phyloP scores from a whole-genome alignment of 2,888 invertebrate genomes.

The Ophion obscuratus region DNA sequence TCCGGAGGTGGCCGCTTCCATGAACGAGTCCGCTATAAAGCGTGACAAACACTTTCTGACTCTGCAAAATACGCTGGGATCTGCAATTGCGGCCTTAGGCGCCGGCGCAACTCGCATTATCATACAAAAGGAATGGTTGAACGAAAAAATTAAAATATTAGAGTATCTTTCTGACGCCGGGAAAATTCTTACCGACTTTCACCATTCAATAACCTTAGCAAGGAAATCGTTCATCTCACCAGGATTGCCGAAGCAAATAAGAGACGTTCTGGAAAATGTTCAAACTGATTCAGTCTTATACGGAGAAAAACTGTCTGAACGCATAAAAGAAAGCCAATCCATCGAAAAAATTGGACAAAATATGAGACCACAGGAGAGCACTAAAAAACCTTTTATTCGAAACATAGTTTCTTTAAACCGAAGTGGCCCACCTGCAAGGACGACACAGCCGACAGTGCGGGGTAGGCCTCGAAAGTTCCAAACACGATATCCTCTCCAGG shows the following conservation, averaged over 20 bases:
- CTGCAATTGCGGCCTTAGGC: no score
- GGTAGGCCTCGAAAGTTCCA: no score
- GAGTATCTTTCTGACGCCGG: neutral
- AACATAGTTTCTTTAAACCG: no score
- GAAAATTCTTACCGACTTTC: slow-evolving; percentile 33
- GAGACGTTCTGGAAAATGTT: slow-evolving; percentile 10
- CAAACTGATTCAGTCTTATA: slow-evolving; percentile 25
- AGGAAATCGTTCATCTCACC: no score
- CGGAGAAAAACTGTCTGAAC: slow-evolving; percentile 27
- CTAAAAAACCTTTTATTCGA: neutral
- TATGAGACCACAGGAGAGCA: slow-evolving; percentile 23
- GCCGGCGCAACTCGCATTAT: no score
- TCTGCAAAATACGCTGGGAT: slow-evolving; percentile 11
- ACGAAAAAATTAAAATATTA: slow-evolving; percentile 1
- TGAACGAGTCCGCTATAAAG: slow-evolving; percentile 31
- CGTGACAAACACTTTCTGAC: slow-evolving; percentile 31
- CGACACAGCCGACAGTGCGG: no score
- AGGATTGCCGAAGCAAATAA: no score
- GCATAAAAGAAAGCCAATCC: slow-evolving; percentile 36
- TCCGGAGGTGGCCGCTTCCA: slow-evolving; percentile 2
- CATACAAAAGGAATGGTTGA: slow-evolving; percentile 25
- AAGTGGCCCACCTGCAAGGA: no score
- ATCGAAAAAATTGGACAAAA: slow-evolving; percentile 31
- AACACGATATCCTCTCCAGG: no score
- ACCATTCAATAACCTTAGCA: neutral